A percentile compares a stretch with the other conserved stretches of the same genome.
These are phyloP conservation scores for Gopherus flavomarginatus DNA, from an alignment of 2,113 vertebrate species.

Conservation along the genomic window DNA sequence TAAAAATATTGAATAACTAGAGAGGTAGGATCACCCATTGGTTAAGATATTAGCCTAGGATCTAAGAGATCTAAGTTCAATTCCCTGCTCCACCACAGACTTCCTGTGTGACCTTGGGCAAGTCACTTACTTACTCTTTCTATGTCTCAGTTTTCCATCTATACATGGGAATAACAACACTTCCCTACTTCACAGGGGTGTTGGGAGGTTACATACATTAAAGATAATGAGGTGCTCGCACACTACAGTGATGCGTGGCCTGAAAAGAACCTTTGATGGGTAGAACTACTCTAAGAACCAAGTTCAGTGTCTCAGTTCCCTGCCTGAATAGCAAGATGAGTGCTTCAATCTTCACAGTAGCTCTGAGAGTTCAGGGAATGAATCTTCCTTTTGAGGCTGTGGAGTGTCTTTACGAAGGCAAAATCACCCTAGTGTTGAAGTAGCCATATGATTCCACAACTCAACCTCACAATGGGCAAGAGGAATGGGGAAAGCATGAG, in stretches of 20 bases:
- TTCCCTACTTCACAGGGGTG: neutral
- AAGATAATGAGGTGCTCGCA: neutral
- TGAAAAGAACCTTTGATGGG: neutral
- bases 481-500: accelerated
- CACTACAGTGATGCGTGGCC: neutral
- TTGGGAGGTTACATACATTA: neutral
- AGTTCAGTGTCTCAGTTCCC: neutral
- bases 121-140: neutral
- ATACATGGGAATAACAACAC: neutral
- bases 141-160: neutral
- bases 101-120: neutral
- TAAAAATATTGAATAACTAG: neutral
- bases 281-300: neutral
- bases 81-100: neutral
- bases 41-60: neutral
- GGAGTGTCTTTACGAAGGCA: accelerated
- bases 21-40: neutral
- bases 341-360: neutral
- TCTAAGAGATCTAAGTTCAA: neutral
- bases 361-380: neutral
- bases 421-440: neutral
- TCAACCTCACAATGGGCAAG: neutral
- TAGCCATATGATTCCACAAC: accelerated
- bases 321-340: neutral
- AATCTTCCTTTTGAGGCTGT: neutral